These are phyloP conservation scores for Aethes cnicana DNA, from an alignment of 2,888 invertebrate genomes.

Conservation along the genomic window DNA sequence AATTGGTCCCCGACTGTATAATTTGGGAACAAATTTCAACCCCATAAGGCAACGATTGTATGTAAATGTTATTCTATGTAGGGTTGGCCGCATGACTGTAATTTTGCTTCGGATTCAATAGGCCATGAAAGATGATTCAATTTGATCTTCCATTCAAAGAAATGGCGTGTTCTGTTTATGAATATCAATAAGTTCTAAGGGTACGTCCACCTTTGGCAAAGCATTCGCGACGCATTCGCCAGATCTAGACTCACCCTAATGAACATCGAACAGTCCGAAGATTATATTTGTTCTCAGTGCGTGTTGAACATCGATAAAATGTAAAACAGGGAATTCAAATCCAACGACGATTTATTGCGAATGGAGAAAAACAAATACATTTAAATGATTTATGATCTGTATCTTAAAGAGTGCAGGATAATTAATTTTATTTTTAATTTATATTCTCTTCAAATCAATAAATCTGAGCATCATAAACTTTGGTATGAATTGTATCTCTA, in stretches of 20 bases:
- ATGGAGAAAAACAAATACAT: conserved; percentile 15
- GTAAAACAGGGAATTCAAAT: conserved; percentile 11
- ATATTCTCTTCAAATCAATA: too few relatives aligned
- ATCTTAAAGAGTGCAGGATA: too few relatives aligned
- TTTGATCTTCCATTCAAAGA: conserved; percentile 12
- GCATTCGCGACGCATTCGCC: too few relatives aligned
- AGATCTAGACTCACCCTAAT: too few relatives aligned
- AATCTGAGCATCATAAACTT: too few relatives aligned
- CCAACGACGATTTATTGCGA: conserved; percentile 20
- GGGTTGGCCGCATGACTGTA: conserved; percentile 23
- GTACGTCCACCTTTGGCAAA: too few relatives aligned
- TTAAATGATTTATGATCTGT: conserved; percentile 7
- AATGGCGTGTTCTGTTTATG: conserved; percentile 4
- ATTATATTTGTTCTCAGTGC: conserved; percentile 10
- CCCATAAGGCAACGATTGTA: conserved; percentile 42
- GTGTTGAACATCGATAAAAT: conserved; percentile 10
- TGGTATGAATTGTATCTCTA: too few relatives aligned
- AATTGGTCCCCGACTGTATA: conserved; percentile 5
- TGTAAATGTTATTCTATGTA: conserved; percentile 39
- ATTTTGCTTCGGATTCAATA: conserved; percentile 16
- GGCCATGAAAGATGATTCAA: conserved; percentile 17
- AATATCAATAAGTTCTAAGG: too few relatives aligned
- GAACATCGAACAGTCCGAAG: too few relatives aligned
- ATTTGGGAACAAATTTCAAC: conserved; percentile 35
- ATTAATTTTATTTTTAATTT: too few relatives aligned